phyloP scores from a whole-genome alignment of 2,113 vertebrate species.

The Pelodiscus sinensis region DNA sequence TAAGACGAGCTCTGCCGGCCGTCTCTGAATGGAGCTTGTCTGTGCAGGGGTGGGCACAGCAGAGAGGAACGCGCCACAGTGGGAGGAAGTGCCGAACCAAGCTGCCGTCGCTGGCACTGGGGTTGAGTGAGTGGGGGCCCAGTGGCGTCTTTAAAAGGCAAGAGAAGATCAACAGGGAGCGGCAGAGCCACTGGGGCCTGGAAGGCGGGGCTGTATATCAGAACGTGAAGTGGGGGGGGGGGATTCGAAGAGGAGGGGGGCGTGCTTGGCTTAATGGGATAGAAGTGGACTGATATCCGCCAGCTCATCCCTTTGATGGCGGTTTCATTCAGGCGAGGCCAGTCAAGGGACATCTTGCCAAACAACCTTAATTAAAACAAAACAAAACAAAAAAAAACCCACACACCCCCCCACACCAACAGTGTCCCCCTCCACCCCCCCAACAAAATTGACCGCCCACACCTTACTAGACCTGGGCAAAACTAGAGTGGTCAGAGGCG shows the following conservation, averaged over 20 bases:
- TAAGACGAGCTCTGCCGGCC: background rate
- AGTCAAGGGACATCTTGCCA: background rate
- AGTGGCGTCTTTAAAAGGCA: background rate
- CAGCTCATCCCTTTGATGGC: background rate
- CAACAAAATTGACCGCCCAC: background rate
- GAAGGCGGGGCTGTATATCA: background rate
- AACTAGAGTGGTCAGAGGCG: accelerated
- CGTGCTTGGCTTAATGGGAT: background rate
- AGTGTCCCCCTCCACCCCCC: too few relatives aligned
- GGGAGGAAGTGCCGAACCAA: background rate
- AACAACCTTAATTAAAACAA: background rate
- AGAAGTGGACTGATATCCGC: background rate
- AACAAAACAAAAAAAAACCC: too few relatives aligned
- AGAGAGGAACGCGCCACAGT: too few relatives aligned
- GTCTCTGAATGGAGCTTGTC: background rate
- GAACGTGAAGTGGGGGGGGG: background rate
- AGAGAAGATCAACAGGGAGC: background rate
- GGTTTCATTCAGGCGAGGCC: background rate
- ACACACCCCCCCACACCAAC: too few relatives aligned
- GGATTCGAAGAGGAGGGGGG: background rate
- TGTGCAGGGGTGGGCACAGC: background rate
- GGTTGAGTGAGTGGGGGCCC: background rate
- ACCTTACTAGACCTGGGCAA: background rate
- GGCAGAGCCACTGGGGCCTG: background rate
- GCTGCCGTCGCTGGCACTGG: background rate